Base-by-base conservation (phyloP, 2,888 invertebrate species). In the Oasisia sp. region DNA sequence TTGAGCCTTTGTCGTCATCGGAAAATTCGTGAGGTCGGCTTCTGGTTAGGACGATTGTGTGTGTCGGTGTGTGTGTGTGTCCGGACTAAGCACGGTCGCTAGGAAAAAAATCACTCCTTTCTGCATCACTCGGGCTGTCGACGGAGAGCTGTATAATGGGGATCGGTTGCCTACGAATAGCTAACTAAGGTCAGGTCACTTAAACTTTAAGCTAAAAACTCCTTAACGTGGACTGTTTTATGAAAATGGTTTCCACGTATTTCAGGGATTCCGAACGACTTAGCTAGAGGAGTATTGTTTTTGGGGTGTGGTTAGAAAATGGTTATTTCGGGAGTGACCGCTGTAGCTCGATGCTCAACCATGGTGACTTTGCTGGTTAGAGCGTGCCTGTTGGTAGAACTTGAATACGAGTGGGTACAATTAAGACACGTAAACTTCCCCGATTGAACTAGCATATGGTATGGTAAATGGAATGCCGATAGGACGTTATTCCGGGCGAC, bases 1-100 rank as follows among this genome's bases (percentile, higher is more conserved):
- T 92, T 32, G 91, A 91, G 50, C 91, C 91, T 0, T 14, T 91
- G 27, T 45, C 50, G 44, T 44, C 56, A 19, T 44, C 45, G 27
- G 91, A 91, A 91, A 50, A 91, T 19, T 91, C 91, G 44, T 91
- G 91, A 74, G 74, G 74, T 7, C 74, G 74, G 74, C 27, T 74
- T 27, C 7, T n/a, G 74, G 74, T 27, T 74, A 74, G 74, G 74
- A 27, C n/a, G 74, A 74, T 74, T 74, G 27, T 74, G 74, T 74
- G 74, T 74, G 27, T 74, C 19, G 14, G 74, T n/a, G 19, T 27
- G 44, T n/a, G 27, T 90, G 74, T 74, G 74, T 74, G 74, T 74
- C 27, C 27, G 74, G 1, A 8, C 50, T 9, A 50, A 50, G 50
- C 74, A 19, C 19, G 5, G 74, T 19, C n/a, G 74, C 19, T 74